A percentile compares a stretch with the other conserved stretches of the same genome.
These are phyloP conservation scores for Dinocampus coccinellae DNA, from an alignment of 2,888 invertebrate species.

Conservation along the genomic window DNA sequence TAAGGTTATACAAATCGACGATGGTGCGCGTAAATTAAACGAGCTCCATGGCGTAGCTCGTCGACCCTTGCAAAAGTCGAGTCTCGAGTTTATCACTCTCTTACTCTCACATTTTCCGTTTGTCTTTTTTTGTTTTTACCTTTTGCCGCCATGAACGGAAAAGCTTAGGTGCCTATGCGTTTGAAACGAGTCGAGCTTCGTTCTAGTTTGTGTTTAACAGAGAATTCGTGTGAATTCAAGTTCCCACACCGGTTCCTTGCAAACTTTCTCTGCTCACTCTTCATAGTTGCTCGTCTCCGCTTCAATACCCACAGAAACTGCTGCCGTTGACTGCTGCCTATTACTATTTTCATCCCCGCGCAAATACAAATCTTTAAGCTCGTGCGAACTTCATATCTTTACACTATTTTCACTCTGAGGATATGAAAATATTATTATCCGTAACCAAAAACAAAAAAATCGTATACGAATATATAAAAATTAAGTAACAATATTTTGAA, in stretches of 20 bases:
- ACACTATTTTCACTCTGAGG: background rate
- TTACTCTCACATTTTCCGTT: background rate
- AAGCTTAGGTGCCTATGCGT: constrained; percentile 13
- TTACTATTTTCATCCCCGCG: constrained; percentile 19
- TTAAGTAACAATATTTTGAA: no score
- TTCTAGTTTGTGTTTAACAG: constrained; percentile 35
- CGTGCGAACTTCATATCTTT: constrained; percentile 13
- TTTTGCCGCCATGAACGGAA: background rate
- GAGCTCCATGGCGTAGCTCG: constrained; percentile 46
- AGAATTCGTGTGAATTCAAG: constrained; percentile 33
- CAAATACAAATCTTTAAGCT: constrained; percentile 23
- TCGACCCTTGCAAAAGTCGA: constrained; percentile 42
- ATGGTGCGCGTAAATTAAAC: constrained; percentile 57
- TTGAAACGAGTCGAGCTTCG: constrained; percentile 7
- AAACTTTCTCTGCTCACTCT: constrained; percentile 14
- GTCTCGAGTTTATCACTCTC: constrained; percentile 40
- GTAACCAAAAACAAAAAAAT: no score
- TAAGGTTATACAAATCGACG: constrained; percentile 58
- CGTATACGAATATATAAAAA: no score
- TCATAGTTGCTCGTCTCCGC: constrained; percentile 28
- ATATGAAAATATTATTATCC: no score
- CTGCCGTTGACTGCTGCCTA: constrained; percentile 18
- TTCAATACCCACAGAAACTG: constrained; percentile 22
- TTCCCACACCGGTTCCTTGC: constrained; percentile 28
- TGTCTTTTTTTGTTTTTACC: background rate